Evolutionary conservation across 2,888 invertebrate species (phyloP).

Genomic region (Cosmopolites sordidus): DNA sequence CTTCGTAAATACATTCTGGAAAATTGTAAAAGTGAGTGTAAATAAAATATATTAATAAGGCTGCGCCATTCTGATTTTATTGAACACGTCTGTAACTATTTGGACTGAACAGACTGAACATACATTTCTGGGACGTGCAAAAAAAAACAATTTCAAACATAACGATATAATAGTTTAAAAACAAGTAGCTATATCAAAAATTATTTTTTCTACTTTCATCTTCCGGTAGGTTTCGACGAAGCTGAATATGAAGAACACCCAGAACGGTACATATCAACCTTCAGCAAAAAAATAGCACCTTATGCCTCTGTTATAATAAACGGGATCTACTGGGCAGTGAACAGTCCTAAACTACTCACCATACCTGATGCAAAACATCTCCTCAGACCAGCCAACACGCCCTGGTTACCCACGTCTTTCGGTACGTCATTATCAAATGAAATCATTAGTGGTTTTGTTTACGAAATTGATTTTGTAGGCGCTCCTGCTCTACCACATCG

Average conservation of each 20-base stretch:
- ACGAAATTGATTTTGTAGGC: constrained; percentile 52
- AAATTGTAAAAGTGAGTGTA: too few relatives aligned
- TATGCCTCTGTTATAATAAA: constrained; percentile 96
- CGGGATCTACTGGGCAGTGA: constrained; percentile 98
- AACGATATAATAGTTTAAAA: too few relatives aligned
- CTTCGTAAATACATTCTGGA: too few relatives aligned
- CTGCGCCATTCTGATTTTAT: too few relatives aligned
- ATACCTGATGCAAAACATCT: constrained; percentile 97
- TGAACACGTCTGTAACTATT: too few relatives aligned
- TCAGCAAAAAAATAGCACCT: constrained; percentile 95
- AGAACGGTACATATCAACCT: constrained; percentile 90
- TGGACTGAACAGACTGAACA: too few relatives aligned
- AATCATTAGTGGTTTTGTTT: not conserved
- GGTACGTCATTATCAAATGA: constrained; percentile 4
- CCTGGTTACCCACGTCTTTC: constrained; percentile 83
- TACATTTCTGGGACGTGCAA: too few relatives aligned
- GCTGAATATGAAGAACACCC: constrained; percentile 88
- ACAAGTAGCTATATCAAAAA: too few relatives aligned
- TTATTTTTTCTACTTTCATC: too few relatives aligned
- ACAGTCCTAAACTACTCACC: constrained; percentile 91
- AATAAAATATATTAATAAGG: too few relatives aligned
- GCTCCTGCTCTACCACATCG: constrained; percentile 85
- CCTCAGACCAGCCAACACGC: constrained; percentile 80
- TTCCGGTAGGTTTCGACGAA: constrained; percentile 75
- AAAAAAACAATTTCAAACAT: too few relatives aligned